Base-by-base conservation (phyloP, 1,140 invertebrate species). In the Halotydeus destructor region DNA sequence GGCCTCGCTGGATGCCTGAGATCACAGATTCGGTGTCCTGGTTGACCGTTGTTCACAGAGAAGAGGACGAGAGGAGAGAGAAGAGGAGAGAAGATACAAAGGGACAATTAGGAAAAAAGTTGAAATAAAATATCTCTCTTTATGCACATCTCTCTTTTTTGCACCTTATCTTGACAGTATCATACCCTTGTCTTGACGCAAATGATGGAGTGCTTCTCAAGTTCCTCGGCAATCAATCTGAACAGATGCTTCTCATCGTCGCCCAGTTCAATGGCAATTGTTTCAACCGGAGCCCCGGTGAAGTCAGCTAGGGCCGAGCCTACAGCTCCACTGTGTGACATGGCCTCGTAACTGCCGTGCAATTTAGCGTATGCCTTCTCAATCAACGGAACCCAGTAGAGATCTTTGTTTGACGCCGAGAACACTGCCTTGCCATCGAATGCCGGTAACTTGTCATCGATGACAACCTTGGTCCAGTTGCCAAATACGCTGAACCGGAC, bases 221-320 rank as follows among this genome's bases (percentile, higher is more conserved):
- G n/a, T 33, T 46, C 45, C 18, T 35, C 25, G 6, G 16, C 45
- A 33, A 27, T 31, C 3, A 21, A 4, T 3, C 39, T 11, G 24
- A 41, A 41, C 12, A 27, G 38, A 1, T 32, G 23, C 37, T 18
- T 21, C 27, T 46, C 30, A 24, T 24, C 22, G 23, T 43, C 23
- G 22, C 22, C 16, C 3, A 23, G 14, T 6, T 16, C 12, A 16
- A 19, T 22, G n/a, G 21, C 25, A 24, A 19, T 43, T 14, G 41
- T n/a, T 3, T 45, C 45, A 6, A 24, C 14, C 1, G 27, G 27
- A 33, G 43, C 39, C 9, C 88, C 91, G 8, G 89, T 96, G 58
- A 97, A 97, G 63, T 97, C 91, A 57, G 94, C 88, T 78, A 98
- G 86, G 1, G 89, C 91, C 58, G 96, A 89, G 52, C 80, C 83